Percentiles rank a stretch among this genome's conserved stretches.
Conservation (phyloP, 1,140 invertebrate species). For the Matsumurasca onukii region DNA sequence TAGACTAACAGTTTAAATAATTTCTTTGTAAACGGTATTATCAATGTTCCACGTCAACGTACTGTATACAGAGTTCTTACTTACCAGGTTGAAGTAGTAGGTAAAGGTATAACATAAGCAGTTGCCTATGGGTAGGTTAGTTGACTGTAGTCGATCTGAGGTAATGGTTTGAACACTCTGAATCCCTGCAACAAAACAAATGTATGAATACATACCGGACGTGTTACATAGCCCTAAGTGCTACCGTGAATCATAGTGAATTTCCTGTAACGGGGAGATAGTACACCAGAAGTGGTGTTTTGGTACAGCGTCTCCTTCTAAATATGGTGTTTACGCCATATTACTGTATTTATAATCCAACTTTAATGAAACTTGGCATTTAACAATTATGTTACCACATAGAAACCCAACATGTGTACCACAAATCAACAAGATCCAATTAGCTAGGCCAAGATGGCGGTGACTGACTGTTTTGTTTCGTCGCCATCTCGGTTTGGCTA, state of each 20-base stretch:
- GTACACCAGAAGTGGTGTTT: neutral
- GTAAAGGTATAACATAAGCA: neutral
- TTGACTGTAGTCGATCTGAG: neutral
- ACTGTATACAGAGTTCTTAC: neutral
- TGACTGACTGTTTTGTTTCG: too few relatives aligned
- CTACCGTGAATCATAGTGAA: too few relatives aligned
- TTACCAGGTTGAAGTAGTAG: neutral
- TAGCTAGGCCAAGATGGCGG: too few relatives aligned
- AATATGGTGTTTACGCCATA: neutral
- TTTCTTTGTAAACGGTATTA: neutral
- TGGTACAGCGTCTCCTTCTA: neutral
- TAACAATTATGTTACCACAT: too few relatives aligned
- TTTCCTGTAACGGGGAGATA: too few relatives aligned
- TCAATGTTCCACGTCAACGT: neutral
- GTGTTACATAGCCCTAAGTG: neutral
- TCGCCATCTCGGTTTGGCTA: too few relatives aligned
- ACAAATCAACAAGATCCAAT: too few relatives aligned
- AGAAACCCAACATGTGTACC: too few relatives aligned
- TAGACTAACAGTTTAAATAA: neutral
- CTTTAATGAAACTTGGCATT: too few relatives aligned
- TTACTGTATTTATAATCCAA: too few relatives aligned
- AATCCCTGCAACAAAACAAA: neutral
- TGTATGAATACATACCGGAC: neutral
- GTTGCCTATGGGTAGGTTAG: neutral
- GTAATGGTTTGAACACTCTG: neutral